Percentiles rank a stretch among this genome's conserved stretches.
phyloP scores from a whole-genome alignment of 2,888 invertebrate species.

The Tridacna crocea region DNA sequence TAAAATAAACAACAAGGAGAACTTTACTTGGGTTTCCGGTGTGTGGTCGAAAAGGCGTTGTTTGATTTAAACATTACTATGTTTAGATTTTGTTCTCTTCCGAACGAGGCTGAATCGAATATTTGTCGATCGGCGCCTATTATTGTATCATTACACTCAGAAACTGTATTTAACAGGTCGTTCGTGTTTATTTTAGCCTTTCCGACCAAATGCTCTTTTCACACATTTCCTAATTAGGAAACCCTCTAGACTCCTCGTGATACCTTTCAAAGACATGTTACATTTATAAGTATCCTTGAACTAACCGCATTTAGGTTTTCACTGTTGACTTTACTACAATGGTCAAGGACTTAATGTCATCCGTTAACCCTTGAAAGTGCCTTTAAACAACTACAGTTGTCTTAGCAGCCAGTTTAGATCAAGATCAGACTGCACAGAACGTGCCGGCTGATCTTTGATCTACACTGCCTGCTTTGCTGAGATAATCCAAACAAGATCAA shows the following conservation, averaged over 20 bases:
- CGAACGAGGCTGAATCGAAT: conserved; percentile 19
- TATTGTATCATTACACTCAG: conserved; percentile 44
- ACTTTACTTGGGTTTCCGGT: conserved; percentile 6
- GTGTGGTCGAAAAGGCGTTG: conserved; percentile 28
- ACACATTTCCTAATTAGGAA: conserved; percentile 53
- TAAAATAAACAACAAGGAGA: conserved; percentile 11
- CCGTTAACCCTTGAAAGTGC: not conserved
- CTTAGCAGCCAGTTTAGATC: too few relatives aligned
- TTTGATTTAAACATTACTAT: conserved; percentile 52
- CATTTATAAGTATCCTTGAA: conserved; percentile 11
- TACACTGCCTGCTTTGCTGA: too few relatives aligned
- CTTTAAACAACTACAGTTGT: too few relatives aligned
- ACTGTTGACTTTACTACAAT: not conserved
- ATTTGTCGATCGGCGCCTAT: conserved; percentile 40
- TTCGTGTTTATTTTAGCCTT: conserved; percentile 26
- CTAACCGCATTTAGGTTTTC: conserved; percentile 2
- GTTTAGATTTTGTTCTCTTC: conserved; percentile 42
- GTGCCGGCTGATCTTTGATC: too few relatives aligned
- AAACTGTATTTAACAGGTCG: conserved; percentile 35
- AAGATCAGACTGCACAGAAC: too few relatives aligned
- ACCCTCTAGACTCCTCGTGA: not conserved
- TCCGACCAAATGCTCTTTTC: conserved; percentile 47
- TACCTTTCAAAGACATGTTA: conserved; percentile 20
- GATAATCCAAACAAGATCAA: too few relatives aligned
- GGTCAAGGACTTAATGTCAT: conserved; percentile 12